Conservation (phyloP, 53 echinoderm and acorn worm species). For the Apostichopus leukothele region DNA sequence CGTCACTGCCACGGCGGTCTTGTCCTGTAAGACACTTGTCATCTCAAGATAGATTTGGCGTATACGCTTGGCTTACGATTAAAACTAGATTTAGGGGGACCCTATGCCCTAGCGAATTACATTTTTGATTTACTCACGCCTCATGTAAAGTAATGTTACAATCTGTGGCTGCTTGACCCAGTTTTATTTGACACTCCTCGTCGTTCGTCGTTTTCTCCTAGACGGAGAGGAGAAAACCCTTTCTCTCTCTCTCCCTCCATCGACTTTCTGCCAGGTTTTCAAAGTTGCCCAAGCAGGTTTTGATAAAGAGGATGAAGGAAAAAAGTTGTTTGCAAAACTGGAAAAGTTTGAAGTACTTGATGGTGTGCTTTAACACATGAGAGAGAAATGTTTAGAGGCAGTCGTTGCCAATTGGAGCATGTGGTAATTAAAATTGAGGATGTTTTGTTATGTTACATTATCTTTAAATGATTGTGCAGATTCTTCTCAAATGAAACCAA, state of each 20-base stretch:
- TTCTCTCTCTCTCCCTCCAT: neutral
- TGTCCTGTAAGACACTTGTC: neutral
- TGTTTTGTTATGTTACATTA: no score
- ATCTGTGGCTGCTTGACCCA: neutral
- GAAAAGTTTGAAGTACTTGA: no score
- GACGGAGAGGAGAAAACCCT: neutral
- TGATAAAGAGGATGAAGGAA: neutral
- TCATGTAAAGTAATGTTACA: slow-evolving; percentile 18
- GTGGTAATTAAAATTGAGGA: no score
- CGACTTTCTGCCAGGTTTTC: neutral
- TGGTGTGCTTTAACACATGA: no score
- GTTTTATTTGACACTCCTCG: neutral
- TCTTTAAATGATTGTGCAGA: no score
- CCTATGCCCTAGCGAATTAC: slow-evolving; percentile 10
- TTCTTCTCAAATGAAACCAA: no score
- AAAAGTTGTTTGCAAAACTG: neutral
- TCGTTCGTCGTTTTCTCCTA: neutral
- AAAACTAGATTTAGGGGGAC: neutral
- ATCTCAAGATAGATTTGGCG: neutral
- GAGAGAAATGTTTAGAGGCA: no score
- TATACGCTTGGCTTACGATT: slow-evolving; percentile 5
- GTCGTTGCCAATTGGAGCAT: no score
- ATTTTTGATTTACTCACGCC: slow-evolving; percentile 2
- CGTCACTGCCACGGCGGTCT: neutral
- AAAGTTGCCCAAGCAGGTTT: neutral